Evolutionary conservation across 2,797 vertebrate species (phyloP).

Genomic region (Scarus forsteni): DNA sequence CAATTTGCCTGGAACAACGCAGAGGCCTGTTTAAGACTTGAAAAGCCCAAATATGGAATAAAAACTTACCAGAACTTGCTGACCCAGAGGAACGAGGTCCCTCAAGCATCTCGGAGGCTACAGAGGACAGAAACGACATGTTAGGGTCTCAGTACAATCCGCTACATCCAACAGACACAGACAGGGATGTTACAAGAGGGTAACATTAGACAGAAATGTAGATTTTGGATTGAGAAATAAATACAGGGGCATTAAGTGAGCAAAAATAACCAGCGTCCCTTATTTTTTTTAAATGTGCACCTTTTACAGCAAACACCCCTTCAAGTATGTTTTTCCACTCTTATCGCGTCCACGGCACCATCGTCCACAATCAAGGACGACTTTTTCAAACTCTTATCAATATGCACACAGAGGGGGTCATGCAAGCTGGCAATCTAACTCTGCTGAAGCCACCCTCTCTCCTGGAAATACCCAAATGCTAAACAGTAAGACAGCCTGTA

Average conservation of each 20-base stretch:
- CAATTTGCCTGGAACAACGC: neutral
- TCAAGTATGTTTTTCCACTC: neutral
- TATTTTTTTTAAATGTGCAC: too few species aligned
- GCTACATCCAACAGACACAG: neutral
- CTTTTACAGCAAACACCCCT: too few species aligned
- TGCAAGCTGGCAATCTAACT: slow-evolving; percentile 70
- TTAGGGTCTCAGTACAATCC: slow-evolving; percentile 25
- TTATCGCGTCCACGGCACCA: slow-evolving; percentile 52
- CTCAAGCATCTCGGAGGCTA: slow-evolving; percentile 80
- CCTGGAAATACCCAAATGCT: slow-evolving; percentile 2
- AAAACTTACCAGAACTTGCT: slow-evolving; percentile 81
- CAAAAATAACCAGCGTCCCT: too few species aligned
- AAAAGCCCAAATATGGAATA: slow-evolving; percentile 31
- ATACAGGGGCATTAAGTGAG: too few species aligned
- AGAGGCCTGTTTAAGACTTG: slow-evolving; percentile 6
- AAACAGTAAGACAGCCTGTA: neutral
- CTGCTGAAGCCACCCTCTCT: slow-evolving; percentile 56
- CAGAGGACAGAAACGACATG: slow-evolving; percentile 49
- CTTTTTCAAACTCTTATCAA: slow-evolving; percentile 76
- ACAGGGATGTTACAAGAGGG: neutral
- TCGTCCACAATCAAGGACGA: slow-evolving; percentile 37
- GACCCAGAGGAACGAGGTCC: slow-evolving; percentile 80
- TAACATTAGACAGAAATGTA: too few species aligned
- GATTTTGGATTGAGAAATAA: too few species aligned
- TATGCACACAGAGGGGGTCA: slow-evolving; percentile 54